Conservation (phyloP, 2,888 invertebrate genomes). For the Amphipyra berbera region DNA sequence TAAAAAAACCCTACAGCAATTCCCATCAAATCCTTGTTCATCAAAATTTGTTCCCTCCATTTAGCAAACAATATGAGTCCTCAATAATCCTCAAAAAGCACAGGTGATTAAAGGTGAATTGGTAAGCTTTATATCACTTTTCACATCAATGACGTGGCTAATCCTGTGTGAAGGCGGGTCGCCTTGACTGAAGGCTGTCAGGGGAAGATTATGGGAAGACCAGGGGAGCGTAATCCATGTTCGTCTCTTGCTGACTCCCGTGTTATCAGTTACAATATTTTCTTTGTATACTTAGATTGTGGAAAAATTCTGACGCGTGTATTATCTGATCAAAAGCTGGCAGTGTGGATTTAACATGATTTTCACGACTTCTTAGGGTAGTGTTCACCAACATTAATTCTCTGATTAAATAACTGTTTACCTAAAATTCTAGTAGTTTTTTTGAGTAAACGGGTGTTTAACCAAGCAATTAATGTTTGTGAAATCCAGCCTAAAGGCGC, state of each 20-base stretch:
- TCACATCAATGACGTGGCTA: conserved; percentile 78
- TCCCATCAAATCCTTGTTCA: conserved; percentile 9
- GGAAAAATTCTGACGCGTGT: background rate
- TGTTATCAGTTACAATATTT: conserved; percentile 37
- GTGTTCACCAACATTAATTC: too few relatives aligned
- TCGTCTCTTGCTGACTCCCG: conserved; percentile 52
- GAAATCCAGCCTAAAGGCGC: too few relatives aligned
- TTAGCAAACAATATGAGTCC: conserved; percentile 56
- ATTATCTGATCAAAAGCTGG: too few relatives aligned
- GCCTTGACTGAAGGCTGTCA: conserved; percentile 77
- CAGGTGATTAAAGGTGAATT: conserved; percentile 72
- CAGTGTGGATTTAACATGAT: too few relatives aligned
- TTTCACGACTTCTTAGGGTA: too few relatives aligned
- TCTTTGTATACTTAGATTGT: conserved; percentile 12
- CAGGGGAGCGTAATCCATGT: conserved; percentile 69
- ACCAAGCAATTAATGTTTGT: too few relatives aligned
- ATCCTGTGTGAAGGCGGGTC: conserved; percentile 71
- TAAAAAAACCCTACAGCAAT: background rate
- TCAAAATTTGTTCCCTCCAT: conserved; percentile 25
- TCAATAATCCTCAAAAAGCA: conserved; percentile 65
- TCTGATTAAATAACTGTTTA: too few relatives aligned
- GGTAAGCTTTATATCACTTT: conserved; percentile 74
- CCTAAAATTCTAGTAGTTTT: too few relatives aligned
- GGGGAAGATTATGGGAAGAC: conserved; percentile 71
- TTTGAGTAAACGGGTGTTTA: too few relatives aligned